A percentile compares a stretch with the other conserved stretches of the same genome.
Evolutionary conservation across 92 coral and sea anemone genomes (phyloP).

Genomic region (Galaxea fascicularis): DNA sequence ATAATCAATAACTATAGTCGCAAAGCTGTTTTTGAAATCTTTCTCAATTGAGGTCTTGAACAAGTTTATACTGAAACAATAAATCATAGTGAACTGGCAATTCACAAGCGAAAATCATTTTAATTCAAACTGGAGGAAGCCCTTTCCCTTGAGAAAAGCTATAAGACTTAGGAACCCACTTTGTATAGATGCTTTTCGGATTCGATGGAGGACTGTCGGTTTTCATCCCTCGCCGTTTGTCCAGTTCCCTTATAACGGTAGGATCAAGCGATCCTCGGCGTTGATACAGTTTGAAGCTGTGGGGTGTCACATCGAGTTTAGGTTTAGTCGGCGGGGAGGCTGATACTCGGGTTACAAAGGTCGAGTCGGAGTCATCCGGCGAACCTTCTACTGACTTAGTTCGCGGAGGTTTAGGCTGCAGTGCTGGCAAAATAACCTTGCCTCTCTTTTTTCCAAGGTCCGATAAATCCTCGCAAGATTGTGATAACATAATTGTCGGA

Average conservation of each 20-base stretch:
- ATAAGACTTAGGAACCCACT: slow-evolving; percentile 83
- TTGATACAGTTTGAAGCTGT: slow-evolving; percentile 71
- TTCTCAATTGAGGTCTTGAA: too few species aligned
- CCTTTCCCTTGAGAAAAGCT: slow-evolving; percentile 55
- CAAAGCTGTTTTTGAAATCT: too few species aligned
- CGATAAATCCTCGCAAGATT: slow-evolving; percentile 82
- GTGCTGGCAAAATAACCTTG: slow-evolving; percentile 67
- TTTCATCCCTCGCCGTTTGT: slow-evolving; percentile 56
- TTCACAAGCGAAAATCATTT: too few species aligned
- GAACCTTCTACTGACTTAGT: slow-evolving; percentile 34
- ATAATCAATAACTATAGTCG: too few species aligned
- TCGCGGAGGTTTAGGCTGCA: slow-evolving; percentile 37
- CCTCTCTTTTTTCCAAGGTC: slow-evolving; percentile 41
- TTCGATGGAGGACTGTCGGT: slow-evolving; percentile 28
- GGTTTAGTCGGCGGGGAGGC: slow-evolving; percentile 64
- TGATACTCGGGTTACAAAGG: slow-evolving; percentile 71
- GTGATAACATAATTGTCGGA: slow-evolving; percentile 55
- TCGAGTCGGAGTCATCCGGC: slow-evolving; percentile 63
- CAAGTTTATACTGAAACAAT: too few species aligned
- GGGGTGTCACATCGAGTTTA: slow-evolving; percentile 51
- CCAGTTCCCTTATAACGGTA: slow-evolving; percentile 59
- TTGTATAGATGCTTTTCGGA: slow-evolving; percentile 64
- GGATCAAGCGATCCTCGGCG: slow-evolving; percentile 89
- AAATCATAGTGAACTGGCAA: too few species aligned
- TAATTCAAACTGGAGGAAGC: slow-evolving; percentile 66